These are phyloP conservation scores for Rhorus exstirpatorius DNA, from an alignment of 2,888 invertebrate genomes.

Conservation along the genomic window DNA sequence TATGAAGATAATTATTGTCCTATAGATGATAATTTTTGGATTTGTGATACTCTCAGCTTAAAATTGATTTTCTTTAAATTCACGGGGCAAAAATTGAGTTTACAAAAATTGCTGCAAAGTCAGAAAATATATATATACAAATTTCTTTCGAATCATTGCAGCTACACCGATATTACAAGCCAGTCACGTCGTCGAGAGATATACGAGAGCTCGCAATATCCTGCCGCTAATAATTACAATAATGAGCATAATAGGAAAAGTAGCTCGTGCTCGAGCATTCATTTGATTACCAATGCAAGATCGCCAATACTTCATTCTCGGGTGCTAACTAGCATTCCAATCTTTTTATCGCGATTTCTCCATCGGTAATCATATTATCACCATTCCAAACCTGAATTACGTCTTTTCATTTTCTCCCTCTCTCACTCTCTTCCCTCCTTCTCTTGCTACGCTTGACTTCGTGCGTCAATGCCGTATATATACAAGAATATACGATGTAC, in stretches of 20 bases:
- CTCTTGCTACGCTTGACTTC: background rate
- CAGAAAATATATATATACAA: no score
- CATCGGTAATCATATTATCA: constrained; percentile 53
- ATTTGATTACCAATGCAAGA: constrained; percentile 57
- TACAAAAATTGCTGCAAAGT: no score
- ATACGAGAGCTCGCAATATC: constrained; percentile 36
- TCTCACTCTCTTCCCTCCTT: background rate
- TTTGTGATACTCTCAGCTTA: no score
- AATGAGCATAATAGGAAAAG: constrained; percentile 50
- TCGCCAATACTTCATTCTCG: constrained; percentile 25
- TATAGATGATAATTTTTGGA: no score
- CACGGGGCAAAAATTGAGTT: no score
- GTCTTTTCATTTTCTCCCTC: constrained; percentile 29
- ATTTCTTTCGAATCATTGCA: no score
- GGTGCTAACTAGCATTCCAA: constrained; percentile 55
- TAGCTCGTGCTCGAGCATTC: constrained; percentile 43
- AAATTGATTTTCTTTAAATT: no score
- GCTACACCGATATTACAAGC: background rate
- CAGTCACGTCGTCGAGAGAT: constrained; percentile 6
- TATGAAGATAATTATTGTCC: no score
- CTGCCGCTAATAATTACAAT: constrained; percentile 43
- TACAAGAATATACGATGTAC: no score
- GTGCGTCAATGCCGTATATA: constrained; percentile 32
- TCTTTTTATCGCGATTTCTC: constrained; percentile 60
- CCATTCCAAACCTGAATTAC: constrained; percentile 57